Evolutionary conservation across 1,140 invertebrate genomes (phyloP).

Genomic region (Bombus ignitus): DNA sequence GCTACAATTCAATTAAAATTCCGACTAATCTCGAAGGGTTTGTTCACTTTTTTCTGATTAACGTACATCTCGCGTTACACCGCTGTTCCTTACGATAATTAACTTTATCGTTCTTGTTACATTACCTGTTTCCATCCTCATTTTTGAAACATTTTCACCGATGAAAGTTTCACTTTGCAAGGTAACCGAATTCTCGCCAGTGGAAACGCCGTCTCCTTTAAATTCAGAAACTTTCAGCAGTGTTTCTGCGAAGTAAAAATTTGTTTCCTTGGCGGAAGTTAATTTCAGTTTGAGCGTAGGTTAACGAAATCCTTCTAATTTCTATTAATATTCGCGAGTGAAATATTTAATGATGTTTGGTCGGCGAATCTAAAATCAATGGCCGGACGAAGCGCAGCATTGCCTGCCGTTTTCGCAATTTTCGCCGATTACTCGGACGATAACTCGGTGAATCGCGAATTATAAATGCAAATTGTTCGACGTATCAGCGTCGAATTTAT

Average conservation of each 20-base stretch:
- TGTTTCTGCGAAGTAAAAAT: neutral
- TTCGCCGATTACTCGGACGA: neutral
- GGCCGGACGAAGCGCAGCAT: neutral
- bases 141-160: neutral
- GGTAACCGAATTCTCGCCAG: neutral
- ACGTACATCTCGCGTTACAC: too few species aligned
- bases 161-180: neutral
- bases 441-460: constrained; percentile 1
- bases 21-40: neutral
- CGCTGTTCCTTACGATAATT: constrained; percentile 6
- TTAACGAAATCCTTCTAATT: constrained; percentile 10
- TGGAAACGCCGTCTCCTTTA: neutral
- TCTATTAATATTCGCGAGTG: neutral
- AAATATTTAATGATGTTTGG: constrained; percentile 7
- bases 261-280: neutral
- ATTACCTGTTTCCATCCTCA: neutral
- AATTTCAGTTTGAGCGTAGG: neutral
- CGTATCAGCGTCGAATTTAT: neutral
- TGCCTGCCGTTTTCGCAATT: neutral
- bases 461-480: constrained; percentile 23
- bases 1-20: neutral
- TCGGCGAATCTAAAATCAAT: constrained; percentile 2
- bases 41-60: constrained; percentile 14
- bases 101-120: neutral
- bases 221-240: constrained; percentile 22